Conservation (phyloP, 2,797 vertebrate species). For the Mormyrops attenuatus region DNA sequence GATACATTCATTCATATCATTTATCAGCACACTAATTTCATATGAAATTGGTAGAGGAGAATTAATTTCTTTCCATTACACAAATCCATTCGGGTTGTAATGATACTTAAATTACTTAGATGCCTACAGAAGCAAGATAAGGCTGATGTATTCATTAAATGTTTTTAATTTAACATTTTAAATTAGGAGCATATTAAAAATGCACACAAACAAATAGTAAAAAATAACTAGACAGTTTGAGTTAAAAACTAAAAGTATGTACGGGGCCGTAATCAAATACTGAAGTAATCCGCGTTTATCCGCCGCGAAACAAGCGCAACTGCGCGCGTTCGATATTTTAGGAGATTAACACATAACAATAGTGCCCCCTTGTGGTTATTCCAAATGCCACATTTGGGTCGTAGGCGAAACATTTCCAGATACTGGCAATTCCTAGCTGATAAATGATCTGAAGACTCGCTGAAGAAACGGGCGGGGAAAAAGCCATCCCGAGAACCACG, state of each 20-base stretch:
- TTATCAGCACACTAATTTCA: constrained; percentile 2
- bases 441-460: background rate
- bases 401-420: background rate
- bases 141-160: background rate
- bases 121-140: background rate
- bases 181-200: background rate
- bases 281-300: background rate
- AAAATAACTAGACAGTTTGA: background rate
- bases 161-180: background rate
- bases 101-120: background rate
- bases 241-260: background rate
- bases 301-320: background rate
- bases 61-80: constrained; percentile 2
- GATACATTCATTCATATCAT: background rate
- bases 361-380: constrained; percentile 44
- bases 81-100: background rate
- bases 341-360: constrained; percentile 20
- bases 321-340: background rate
- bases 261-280: background rate
- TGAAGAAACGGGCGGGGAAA: background rate
- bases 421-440: background rate
- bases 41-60: constrained; percentile 4
- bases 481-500: background rate
- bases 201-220: too few relatives aligned
- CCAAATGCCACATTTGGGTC: background rate